Conservation (phyloP, 2,797 vertebrate genomes). For the Tapera naevia region DNA sequence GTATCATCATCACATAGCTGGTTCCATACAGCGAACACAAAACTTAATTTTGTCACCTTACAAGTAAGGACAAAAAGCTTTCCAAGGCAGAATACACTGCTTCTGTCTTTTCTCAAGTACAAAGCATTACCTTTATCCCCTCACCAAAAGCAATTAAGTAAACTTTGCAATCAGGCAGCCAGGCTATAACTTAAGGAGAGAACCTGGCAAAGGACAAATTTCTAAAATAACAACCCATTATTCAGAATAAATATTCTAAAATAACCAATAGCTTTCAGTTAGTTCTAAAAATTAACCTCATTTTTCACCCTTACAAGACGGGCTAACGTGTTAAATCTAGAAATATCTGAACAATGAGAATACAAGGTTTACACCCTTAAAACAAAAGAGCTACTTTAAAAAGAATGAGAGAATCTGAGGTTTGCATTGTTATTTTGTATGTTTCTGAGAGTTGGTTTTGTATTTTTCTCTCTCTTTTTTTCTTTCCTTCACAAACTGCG, state of each 20-base stretch:
- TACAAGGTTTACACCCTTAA: not conserved
- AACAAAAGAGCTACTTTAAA: not conserved
- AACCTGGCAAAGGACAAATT: not conserved
- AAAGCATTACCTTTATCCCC: not conserved
- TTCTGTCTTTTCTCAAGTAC: not conserved
- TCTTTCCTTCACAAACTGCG: not conserved
- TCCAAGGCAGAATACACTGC: not conserved
- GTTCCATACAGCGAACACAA: not conserved
- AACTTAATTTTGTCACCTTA: not conserved
- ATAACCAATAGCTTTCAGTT: not conserved
- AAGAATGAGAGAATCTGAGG: not conserved
- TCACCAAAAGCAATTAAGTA: not conserved
- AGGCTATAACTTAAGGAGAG: not conserved
- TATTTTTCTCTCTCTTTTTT: rapidly evolving
- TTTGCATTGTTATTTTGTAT: not conserved
- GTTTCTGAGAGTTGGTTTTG: not conserved
- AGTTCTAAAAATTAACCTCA: not conserved
- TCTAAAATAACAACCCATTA: not conserved
- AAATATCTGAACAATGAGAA: not conserved
- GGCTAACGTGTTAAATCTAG: not conserved
- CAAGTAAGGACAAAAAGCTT: not conserved
- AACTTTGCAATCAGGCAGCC: not conserved
- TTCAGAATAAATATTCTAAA: not conserved
- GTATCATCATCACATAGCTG: not conserved
- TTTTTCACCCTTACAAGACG: not conserved